These are phyloP conservation scores for Perca schrenkii DNA, from an alignment of 2,113 vertebrate genomes.

Conservation along the genomic window DNA sequence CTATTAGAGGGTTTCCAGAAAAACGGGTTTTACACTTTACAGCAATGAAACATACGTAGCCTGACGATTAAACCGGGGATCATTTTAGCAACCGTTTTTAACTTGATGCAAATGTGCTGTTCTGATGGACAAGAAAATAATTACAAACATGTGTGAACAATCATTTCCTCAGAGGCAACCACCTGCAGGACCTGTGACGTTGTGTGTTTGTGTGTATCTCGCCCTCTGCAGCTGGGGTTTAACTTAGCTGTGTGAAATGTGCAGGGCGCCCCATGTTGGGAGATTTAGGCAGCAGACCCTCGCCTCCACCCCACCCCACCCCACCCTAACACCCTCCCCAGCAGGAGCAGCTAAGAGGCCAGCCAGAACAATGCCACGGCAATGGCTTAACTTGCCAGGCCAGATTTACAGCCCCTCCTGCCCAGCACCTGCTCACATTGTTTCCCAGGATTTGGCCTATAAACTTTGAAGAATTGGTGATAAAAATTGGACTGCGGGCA, in stretches of 20 bases:
- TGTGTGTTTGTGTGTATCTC: neutral
- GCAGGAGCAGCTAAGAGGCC: constrained; percentile 70
- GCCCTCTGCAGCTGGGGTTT: constrained; percentile 23
- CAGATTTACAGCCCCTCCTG: constrained; percentile 81
- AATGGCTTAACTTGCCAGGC: constrained; percentile 77
- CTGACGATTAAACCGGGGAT: constrained; percentile 19
- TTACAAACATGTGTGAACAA: neutral
- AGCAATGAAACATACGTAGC: constrained; percentile 26
- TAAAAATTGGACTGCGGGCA: constrained; percentile 58
- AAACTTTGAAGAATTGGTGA: constrained; percentile 66
- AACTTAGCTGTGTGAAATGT: constrained; percentile 55
- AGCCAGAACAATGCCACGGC: constrained; percentile 75
- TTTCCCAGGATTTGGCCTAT: constrained; percentile 72
- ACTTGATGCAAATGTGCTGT: no score
- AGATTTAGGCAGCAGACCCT: constrained; percentile 57
- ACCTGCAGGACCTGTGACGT: neutral
- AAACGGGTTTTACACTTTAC: constrained; percentile 41
- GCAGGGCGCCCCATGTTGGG: constrained; percentile 40
- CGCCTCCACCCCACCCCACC: constrained; percentile 11
- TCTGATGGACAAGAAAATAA: no score
- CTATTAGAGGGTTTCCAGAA: constrained; percentile 44
- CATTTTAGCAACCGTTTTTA: constrained; percentile 38
- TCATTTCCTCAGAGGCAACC: neutral
- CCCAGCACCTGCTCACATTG: constrained; percentile 81
- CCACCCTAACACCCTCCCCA: constrained; percentile 54